Evolutionary conservation across 2,888 invertebrate genomes (phyloP).

Genomic region (Endotricha flammealis): DNA sequence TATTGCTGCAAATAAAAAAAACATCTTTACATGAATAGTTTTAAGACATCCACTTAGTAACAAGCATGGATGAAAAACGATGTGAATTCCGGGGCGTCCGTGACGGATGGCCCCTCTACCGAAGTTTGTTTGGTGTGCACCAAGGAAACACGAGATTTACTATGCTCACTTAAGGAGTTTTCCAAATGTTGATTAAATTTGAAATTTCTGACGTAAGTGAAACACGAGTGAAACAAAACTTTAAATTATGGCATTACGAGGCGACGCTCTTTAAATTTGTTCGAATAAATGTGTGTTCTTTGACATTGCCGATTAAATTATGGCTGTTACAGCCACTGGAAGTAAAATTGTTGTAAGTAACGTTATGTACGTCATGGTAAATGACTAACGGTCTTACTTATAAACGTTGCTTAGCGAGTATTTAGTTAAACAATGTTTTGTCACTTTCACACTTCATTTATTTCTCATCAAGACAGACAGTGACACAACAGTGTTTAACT

Average conservation of each 20-base stretch:
- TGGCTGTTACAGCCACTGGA: not conserved
- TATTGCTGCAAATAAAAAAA: too few relatives aligned
- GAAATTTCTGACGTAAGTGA: slow-evolving; percentile 10
- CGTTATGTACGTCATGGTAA: too few relatives aligned
- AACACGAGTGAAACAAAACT: slow-evolving; percentile 5
- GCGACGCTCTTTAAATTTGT: slow-evolving; percentile 7
- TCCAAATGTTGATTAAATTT: slow-evolving; percentile 15
- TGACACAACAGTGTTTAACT: too few relatives aligned
- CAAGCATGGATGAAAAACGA: slow-evolving; percentile 3
- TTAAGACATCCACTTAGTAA: not conserved
- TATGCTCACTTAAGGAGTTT: slow-evolving; percentile 2
- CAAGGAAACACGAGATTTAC: slow-evolving; percentile 6
- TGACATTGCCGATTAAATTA: slow-evolving; percentile 2
- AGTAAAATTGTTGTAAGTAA: too few relatives aligned
- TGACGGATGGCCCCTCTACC: slow-evolving; percentile 7
- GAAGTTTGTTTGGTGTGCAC: slow-evolving; percentile 6
- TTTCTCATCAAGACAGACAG: too few relatives aligned
- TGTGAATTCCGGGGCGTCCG: slow-evolving; percentile 2
- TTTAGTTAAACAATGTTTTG: too few relatives aligned
- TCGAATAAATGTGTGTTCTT: slow-evolving; percentile 5
- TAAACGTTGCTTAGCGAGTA: too few relatives aligned
- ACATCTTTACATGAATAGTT: slow-evolving; percentile 7
- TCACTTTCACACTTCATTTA: too few relatives aligned
- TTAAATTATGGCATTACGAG: slow-evolving; percentile 9
- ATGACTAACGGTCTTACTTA: too few relatives aligned